These are phyloP conservation scores for Zophobas atratus DNA, from an alignment of 1,140 invertebrate genomes.

Conservation along the genomic window DNA sequence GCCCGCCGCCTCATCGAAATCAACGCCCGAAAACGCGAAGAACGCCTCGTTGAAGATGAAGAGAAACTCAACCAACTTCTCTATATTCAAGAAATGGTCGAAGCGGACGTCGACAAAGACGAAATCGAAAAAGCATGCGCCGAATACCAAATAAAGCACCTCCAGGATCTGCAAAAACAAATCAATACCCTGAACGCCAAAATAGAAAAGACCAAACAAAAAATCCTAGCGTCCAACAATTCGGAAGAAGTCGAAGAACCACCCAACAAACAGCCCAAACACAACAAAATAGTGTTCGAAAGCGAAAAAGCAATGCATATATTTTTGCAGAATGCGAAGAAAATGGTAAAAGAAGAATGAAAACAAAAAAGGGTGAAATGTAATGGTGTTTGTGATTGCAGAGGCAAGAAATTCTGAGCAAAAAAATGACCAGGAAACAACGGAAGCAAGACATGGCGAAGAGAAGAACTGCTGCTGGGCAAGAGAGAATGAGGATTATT, in stretches of 20 bases:
- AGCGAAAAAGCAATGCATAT: slow-evolving; percentile 64
- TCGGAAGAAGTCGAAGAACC: slow-evolving; percentile 75
- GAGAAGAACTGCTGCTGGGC: slow-evolving; percentile 89
- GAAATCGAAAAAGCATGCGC: slow-evolving; percentile 75
- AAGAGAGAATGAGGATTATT: slow-evolving; percentile 94
- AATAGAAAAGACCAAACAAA: slow-evolving; percentile 86
- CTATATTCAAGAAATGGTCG: slow-evolving; percentile 81
- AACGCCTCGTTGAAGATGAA: slow-evolving; percentile 89
- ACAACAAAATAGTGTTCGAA: slow-evolving; percentile 65
- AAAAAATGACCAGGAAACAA: slow-evolving; percentile 80
- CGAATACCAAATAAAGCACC: slow-evolving; percentile 73
- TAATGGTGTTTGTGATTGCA: slow-evolving; percentile 36
- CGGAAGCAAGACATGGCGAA: slow-evolving; percentile 90
- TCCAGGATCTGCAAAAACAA: slow-evolving; percentile 80
- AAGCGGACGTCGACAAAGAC: slow-evolving; percentile 84
- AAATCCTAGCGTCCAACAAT: slow-evolving; percentile 80
- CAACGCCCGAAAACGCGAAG: slow-evolving; percentile 88
- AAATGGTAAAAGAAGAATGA: slow-evolving; percentile 59
- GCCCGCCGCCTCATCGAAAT: slow-evolving; percentile 87
- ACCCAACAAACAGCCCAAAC: slow-evolving; percentile 63
- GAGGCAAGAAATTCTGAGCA: slow-evolving; percentile 78
- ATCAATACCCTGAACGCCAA: slow-evolving; percentile 82
- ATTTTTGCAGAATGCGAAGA: slow-evolving; percentile 64
- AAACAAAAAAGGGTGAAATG: background rate
- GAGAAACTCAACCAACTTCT: slow-evolving; percentile 86